A percentile compares a stretch with the other conserved stretches of the same genome.
Conservation (phyloP, 2,113 vertebrate species). For the Stictonetta naevosa region DNA sequence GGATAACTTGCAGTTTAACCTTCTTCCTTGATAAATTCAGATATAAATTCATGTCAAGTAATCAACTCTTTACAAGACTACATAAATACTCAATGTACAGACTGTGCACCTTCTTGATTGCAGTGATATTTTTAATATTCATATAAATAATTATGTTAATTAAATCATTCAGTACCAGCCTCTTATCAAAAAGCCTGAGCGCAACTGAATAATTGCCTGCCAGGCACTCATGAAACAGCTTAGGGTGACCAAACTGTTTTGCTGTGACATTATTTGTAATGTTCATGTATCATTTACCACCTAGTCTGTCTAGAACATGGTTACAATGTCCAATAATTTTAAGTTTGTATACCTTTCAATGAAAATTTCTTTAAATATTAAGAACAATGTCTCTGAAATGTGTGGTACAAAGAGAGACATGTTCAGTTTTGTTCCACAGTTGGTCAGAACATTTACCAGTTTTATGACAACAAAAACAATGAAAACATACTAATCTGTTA, state of each 20-base stretch:
- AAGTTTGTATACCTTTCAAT: neutral
- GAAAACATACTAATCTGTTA: neutral
- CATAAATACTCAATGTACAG: conserved; percentile 69
- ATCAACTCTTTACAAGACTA: conserved; percentile 71
- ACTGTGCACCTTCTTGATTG: conserved; percentile 71
- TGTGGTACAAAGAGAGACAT: neutral
- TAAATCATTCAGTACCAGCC: conserved; percentile 67
- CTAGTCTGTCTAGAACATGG: neutral
- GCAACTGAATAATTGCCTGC: conserved; percentile 52
- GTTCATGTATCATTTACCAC: neutral
- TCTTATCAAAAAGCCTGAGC: conserved; percentile 53
- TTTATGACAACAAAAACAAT: neutral
- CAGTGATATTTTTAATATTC: conserved; percentile 75
- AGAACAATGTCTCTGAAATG: neutral
- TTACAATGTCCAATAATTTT: neutral
- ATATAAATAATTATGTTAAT: conserved; percentile 79
- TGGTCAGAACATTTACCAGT: neutral
- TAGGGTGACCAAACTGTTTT: neutral
- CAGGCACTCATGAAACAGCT: conserved; percentile 25
- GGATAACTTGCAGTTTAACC: neutral
- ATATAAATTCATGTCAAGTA: conserved; percentile 56
- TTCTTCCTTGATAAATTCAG: neutral
- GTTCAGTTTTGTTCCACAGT: neutral
- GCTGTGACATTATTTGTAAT: neutral
- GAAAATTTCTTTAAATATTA: neutral